Percentiles rank a stretch among this genome's conserved stretches.
Evolutionary conservation across 2,113 vertebrate genomes (phyloP).

Genomic region (Eclectus roratus): DNA sequence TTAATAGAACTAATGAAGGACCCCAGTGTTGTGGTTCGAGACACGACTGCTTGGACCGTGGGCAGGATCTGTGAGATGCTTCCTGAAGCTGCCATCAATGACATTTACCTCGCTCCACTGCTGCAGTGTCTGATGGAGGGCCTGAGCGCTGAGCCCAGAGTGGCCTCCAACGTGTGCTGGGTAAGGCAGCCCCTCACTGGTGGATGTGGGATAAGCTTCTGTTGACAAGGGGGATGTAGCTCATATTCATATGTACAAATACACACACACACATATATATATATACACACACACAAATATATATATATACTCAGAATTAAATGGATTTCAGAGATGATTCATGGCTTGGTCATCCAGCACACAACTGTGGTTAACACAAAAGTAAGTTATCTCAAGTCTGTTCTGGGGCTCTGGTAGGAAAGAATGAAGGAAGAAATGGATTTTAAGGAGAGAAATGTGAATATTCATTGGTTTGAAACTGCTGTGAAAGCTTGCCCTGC

Average conservation of each 20-base stretch:
- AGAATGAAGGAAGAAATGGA: neutral
- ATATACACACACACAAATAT: neutral
- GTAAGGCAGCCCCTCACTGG: slow-evolving; percentile 65
- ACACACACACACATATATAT: rapidly evolving
- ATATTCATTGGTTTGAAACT: neutral
- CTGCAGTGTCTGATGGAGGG: slow-evolving; percentile 97
- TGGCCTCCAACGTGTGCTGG: slow-evolving; percentile 99
- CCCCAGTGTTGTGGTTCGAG: slow-evolving; percentile 94
- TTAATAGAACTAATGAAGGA: slow-evolving; percentile 98
- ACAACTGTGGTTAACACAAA: neutral
- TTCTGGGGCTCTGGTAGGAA: neutral
- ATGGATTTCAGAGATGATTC: neutral
- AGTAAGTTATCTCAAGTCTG: neutral
- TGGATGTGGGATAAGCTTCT: rapidly evolving
- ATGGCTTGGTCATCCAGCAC: neutral
- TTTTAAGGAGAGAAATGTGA: neutral
- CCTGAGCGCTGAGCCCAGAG: slow-evolving; percentile 91
- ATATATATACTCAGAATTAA: neutral
- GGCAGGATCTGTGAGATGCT: slow-evolving; percentile 96
- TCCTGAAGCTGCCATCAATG: slow-evolving; percentile 95
- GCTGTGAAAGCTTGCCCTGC: neutral
- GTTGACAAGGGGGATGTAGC: rapidly evolving
- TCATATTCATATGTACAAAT: rapidly evolving
- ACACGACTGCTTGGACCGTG: slow-evolving; percentile 97
- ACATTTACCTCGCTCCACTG: slow-evolving; percentile 89